Evolutionary conservation across 2,797 vertebrate genomes (phyloP).

Genomic region (Hemibagrus guttatus): DNA sequence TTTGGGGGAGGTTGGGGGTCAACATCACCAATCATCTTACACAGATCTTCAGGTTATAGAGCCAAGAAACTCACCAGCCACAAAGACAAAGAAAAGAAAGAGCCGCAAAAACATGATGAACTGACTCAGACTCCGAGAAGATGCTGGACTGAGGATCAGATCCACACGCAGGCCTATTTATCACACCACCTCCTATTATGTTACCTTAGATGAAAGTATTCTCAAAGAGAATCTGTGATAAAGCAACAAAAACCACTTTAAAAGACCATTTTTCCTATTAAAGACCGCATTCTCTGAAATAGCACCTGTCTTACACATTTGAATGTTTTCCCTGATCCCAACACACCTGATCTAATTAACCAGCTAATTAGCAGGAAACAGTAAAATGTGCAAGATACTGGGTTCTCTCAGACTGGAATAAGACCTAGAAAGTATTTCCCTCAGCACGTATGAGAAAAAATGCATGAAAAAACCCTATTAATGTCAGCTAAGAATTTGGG

Average conservation of each 20-base stretch:
- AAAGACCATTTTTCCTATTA: too few species aligned
- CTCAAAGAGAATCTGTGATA: neutral
- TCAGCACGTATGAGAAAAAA: neutral
- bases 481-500: neutral
- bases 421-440: neutral
- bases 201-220: neutral
- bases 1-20: too few species aligned
- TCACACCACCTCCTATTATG: neutral
- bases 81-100: constrained; percentile 31
- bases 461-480: neutral
- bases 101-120: constrained; percentile 3
- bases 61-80: constrained; percentile 45
- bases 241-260: neutral
- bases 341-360: neutral
- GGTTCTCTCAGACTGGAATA: neutral
- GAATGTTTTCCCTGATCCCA: neutral
- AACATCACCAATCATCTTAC: neutral
- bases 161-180: too few species aligned
- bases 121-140: neutral
- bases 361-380: neutral
- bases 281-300: neutral
- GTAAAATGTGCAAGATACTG: neutral
- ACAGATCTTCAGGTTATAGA: neutral
- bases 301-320: neutral
- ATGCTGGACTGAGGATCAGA: neutral